These are phyloP conservation scores for Neria commutata DNA, from an alignment of 2,888 invertebrate genomes.

Conservation along the genomic window DNA sequence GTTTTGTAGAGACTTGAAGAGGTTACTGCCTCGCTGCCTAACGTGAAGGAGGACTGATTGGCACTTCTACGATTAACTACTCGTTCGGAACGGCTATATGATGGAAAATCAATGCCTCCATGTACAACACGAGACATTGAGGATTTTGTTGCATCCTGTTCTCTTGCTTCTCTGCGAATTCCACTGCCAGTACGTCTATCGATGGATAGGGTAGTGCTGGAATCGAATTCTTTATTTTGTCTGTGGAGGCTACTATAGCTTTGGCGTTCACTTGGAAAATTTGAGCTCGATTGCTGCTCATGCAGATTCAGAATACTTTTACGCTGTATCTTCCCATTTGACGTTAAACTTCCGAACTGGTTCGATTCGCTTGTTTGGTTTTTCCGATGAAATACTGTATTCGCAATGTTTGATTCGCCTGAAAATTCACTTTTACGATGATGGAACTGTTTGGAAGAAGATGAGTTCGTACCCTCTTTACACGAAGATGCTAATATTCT, in stretches of 20 bases:
- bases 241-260: slow-evolving; percentile 82
- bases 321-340: slow-evolving; percentile 74
- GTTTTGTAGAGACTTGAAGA: slow-evolving; percentile 74
- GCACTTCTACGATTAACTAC: slow-evolving; percentile 64
- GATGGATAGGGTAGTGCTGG: slow-evolving; percentile 33
- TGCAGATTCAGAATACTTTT: slow-evolving; percentile 81
- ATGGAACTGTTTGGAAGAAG: slow-evolving; percentile 62
- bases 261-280: slow-evolving; percentile 73
- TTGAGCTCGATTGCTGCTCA: slow-evolving; percentile 72
- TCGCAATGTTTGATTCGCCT: slow-evolving; percentile 75
- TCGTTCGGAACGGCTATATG: slow-evolving; percentile 45
- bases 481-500: background rate
- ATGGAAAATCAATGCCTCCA: slow-evolving; percentile 47
- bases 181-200: slow-evolving; percentile 40
- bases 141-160: slow-evolving; percentile 35
- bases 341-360: slow-evolving; percentile 50
- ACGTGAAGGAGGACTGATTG: slow-evolving; percentile 76
- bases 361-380: slow-evolving; percentile 43
- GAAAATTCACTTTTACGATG: slow-evolving; percentile 78
- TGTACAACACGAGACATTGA: slow-evolving; percentile 37
- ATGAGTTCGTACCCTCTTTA: background rate
- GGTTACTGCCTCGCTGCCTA: slow-evolving; percentile 71
- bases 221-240: slow-evolving; percentile 68
- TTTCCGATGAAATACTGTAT: slow-evolving; percentile 80
- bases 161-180: slow-evolving; percentile 43